phyloP scores from a whole-genome alignment of 92 coral and sea anemone species.

The Galaxea fascicularis region DNA sequence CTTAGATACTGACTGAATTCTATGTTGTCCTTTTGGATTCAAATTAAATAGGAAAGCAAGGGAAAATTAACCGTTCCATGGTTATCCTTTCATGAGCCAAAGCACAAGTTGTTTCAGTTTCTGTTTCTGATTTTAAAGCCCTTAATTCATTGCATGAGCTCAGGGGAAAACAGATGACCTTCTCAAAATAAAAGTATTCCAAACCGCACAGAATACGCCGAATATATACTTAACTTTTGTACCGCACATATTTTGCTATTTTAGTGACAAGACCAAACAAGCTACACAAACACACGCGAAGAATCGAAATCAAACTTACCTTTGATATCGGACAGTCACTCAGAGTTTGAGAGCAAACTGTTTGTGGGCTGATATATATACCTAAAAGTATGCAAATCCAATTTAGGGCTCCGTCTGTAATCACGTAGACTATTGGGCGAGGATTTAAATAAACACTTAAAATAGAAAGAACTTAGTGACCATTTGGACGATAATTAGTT shows the following conservation, averaged over 20 bases:
- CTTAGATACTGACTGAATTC: too few species aligned
- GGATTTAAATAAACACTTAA: neutral
- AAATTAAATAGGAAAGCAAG: too few species aligned
- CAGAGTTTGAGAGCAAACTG: neutral
- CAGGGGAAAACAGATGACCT: neutral
- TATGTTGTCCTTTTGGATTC: too few species aligned
- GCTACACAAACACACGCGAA: neutral
- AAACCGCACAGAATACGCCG: too few species aligned
- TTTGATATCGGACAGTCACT: neutral
- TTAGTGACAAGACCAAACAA: neutral
- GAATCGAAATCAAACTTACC: neutral
- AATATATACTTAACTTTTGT: neutral
- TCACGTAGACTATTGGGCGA: neutral
- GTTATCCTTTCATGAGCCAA: too few species aligned
- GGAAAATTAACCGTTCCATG: too few species aligned
- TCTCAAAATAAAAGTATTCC: neutral
- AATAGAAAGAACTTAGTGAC: neutral
- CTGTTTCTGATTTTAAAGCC: too few species aligned
- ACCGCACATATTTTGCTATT: neutral
- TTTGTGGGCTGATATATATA: neutral
- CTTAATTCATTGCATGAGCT: too few species aligned
- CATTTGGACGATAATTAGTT: neutral
- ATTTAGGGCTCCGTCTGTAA: neutral
- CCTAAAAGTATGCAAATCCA: neutral
- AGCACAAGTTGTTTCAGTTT: too few species aligned